phyloP scores from a whole-genome alignment of 2,797 vertebrate genomes.

The Podargus strigoides region DNA sequence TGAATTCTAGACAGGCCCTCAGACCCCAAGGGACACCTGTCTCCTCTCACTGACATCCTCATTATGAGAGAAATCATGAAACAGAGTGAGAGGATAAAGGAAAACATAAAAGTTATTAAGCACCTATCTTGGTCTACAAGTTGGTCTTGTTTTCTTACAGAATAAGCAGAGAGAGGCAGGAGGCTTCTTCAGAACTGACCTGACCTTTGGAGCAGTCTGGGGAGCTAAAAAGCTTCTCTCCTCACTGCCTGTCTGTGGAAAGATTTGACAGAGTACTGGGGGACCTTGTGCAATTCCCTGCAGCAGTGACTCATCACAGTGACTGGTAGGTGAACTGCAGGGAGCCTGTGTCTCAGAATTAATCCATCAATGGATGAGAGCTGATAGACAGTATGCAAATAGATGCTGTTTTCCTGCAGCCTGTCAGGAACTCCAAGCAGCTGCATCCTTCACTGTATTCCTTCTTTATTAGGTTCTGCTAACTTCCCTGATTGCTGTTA shows the following conservation, averaged over 20 bases:
- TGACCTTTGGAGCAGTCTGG: not conserved
- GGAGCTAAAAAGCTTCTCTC: not conserved
- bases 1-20: not conserved
- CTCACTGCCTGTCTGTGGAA: not conserved
- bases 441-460: conserved; percentile 23
- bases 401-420: not conserved
- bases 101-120: not conserved
- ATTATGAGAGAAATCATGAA: not conserved
- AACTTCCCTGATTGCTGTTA: conserved; percentile 53
- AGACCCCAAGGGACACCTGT: not conserved
- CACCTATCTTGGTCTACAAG: not conserved
- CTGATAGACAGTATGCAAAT: conserved; percentile 17
- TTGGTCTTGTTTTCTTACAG: not conserved
- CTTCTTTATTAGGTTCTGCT: conserved; percentile 29
- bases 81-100: not conserved
- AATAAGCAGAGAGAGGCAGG: not conserved
- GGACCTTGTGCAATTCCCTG: not conserved
- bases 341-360: not conserved
- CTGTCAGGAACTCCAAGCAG: conserved; percentile 4
- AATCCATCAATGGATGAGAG: not conserved
- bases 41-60: not conserved
- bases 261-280: not conserved
- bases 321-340: conserved; percentile 24
- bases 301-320: conserved; percentile 25
- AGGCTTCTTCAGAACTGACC: not conserved